Base-by-base conservation (phyloP, 2,888 invertebrate species). In the Caenorhabditis wallacei region DNA sequence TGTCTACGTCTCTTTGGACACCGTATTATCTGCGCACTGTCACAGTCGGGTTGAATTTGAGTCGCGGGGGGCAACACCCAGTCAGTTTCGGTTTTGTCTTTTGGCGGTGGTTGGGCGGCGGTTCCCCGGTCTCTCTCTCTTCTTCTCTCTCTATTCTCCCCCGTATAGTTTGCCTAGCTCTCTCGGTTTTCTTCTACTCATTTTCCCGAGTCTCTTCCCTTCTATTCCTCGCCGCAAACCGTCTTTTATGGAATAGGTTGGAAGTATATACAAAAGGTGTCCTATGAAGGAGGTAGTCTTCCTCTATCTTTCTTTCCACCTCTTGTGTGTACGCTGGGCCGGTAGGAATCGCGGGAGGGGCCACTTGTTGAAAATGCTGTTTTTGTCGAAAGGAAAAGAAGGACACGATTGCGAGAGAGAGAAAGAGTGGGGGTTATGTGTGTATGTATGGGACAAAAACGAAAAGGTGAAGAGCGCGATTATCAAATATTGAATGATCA, bases 291-390 rank as follows among this genome's bases (percentile, higher is more conserved):
- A 37, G 37, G 51, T 37, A n/a, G 30, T 57, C 57, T 74, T 26
- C 13, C 26, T 74, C 35, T 30, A 11, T 13, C 40, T 37, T 26
- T 43, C 18, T 40, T 40, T 59, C 30, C 7, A n/a, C 43, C 70
- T 70, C 56, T 69, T 63, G 54, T 78, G 63, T 63, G 63, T 30
- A 46, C 54, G 54, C 24, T 35, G 37, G 22, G 69, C 37, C 35
- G 54, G 53, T 53, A n/a, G n/a, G n/a, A n/a, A n/a, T n/a, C n/a
- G n/a, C n/a, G 57, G 66, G 59, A 16, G 13, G 22, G 16, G 57
- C 59, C 68, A 69, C 76, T 76, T 79, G 69, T 79, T 79, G 64
- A 79, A 79, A 79, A 79, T 70, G 43, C 68, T 70, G 63, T 79
- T 79, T 70, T 79, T 70, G 63, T 70, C 63, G 63, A 61, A 76